These are phyloP conservation scores for Osmerus eperlanus DNA, from an alignment of 2,113 vertebrate species.

Conservation along the genomic window DNA sequence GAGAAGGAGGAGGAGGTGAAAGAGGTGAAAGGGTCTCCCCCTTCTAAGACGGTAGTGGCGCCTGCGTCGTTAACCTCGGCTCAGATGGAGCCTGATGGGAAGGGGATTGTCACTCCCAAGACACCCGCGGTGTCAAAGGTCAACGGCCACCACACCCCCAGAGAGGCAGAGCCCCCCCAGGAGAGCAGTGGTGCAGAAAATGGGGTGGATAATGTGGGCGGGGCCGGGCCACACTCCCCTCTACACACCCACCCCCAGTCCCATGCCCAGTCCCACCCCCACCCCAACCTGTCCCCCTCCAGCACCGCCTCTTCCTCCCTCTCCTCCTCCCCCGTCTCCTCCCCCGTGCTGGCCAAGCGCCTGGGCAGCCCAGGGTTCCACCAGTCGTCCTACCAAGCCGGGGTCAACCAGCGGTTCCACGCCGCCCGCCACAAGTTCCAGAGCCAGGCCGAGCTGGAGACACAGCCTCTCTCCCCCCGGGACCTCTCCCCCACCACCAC, in stretches of 20 bases:
- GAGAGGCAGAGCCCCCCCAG: constrained; percentile 58
- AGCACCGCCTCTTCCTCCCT: constrained; percentile 90
- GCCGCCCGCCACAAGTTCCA: constrained; percentile 96
- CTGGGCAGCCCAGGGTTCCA: constrained; percentile 79
- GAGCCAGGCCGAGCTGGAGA: constrained; percentile 87
- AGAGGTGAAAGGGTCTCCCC: constrained; percentile 36
- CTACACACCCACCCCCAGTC: constrained; percentile 62
- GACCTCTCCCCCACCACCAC: constrained; percentile 88
- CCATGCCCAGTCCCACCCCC: constrained; percentile 58
- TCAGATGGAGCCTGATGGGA: constrained; percentile 80
- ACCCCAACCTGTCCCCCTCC: constrained; percentile 74
- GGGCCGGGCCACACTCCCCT: constrained; percentile 48
- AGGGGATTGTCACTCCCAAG: constrained; percentile 38
- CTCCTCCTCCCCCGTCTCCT: constrained; percentile 92
- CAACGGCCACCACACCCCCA: constrained; percentile 76
- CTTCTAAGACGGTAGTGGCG: constrained; percentile 10
- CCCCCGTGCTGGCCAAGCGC: constrained; percentile 84
- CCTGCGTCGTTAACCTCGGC: constrained; percentile 62
- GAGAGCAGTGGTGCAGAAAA: constrained; percentile 64
- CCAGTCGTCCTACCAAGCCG: constrained; percentile 90
- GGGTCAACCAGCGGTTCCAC: constrained; percentile 95
- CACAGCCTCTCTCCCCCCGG: constrained; percentile 75
- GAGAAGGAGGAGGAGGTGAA: constrained; percentile 39
- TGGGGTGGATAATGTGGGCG: constrained; percentile 72
- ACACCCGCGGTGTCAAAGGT: constrained; percentile 66